Evolutionary conservation across 92 coral and sea anemone species (phyloP).

Genomic region (Epizoanthus ramosus): DNA sequence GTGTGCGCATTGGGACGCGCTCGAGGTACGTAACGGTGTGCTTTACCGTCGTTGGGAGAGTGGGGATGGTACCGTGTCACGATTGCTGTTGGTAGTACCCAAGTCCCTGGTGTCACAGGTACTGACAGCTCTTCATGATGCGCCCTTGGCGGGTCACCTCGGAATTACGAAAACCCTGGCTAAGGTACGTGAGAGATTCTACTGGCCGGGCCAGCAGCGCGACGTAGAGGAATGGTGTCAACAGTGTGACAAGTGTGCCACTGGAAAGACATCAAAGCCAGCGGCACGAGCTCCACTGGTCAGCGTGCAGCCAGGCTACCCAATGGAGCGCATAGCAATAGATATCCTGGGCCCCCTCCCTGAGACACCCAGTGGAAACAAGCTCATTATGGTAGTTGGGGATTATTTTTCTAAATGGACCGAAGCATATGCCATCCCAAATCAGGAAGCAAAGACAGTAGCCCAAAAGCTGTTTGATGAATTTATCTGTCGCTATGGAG

Average conservation of each 20-base stretch:
- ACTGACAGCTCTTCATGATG: slow-evolving; percentile 52
- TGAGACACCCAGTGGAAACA: slow-evolving; percentile 38
- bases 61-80: slow-evolving; percentile 15
- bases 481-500: slow-evolving; percentile 47
- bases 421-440: slow-evolving; percentile 32
- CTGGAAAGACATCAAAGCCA: slow-evolving; percentile 39
- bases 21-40: slow-evolving; percentile 50
- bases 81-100: slow-evolving; percentile 45
- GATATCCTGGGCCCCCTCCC: slow-evolving; percentile 61
- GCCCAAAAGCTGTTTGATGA: slow-evolving; percentile 49
- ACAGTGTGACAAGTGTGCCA: slow-evolving; percentile 47
- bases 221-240: slow-evolving; percentile 55
- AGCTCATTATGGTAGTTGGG: slow-evolving; percentile 42
- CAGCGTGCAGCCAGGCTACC: slow-evolving; percentile 42
- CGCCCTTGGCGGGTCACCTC: slow-evolving; percentile 45
- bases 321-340: slow-evolving; percentile 38
- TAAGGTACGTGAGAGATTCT: slow-evolving; percentile 43
- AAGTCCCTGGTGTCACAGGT: slow-evolving; percentile 40
- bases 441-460: slow-evolving; percentile 56
- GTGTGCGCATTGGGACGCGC: slow-evolving; percentile 52
- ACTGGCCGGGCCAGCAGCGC: slow-evolving; percentile 47
- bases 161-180: slow-evolving; percentile 59
- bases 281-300: slow-evolving; percentile 48
- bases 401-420: slow-evolving; percentile 41
- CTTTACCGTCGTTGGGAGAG: slow-evolving; percentile 53